Percentiles rank a stretch among this genome's conserved stretches.
These are phyloP conservation scores for Sebastes elongatus DNA, from an alignment of 2,797 vertebrate genomes.

Conservation along the genomic window DNA sequence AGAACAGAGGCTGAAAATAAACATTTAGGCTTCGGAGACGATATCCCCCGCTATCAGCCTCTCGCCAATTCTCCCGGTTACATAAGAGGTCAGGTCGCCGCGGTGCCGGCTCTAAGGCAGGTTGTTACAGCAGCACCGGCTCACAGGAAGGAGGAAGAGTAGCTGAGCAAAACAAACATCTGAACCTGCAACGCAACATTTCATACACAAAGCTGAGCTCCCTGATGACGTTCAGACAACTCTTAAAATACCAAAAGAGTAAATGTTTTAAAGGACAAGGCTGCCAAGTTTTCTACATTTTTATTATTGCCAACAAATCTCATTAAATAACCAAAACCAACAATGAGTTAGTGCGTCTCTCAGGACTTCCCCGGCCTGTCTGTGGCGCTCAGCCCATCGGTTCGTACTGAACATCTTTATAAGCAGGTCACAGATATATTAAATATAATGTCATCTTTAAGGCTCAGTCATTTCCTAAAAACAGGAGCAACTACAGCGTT, in stretches of 20 bases:
- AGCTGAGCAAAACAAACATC: slow-evolving; percentile 18
- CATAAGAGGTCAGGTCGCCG: slow-evolving; percentile 51
- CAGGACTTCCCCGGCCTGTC: too few species aligned
- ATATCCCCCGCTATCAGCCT: slow-evolving; percentile 40
- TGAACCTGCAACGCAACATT: not conserved
- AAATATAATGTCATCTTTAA: not conserved
- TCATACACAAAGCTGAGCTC: not conserved
- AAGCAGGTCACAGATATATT: not conserved
- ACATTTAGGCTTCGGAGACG: slow-evolving; percentile 59
- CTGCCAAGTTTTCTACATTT: not conserved
- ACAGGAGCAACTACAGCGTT: not conserved
- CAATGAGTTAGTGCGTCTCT: not conserved
- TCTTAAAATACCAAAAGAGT: not conserved
- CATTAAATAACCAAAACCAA: not conserved
- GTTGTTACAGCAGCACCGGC: slow-evolving; percentile 7
- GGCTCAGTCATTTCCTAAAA: not conserved
- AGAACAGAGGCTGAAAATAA: slow-evolving; percentile 66
- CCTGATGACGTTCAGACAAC: not conserved
- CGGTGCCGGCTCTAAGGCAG: slow-evolving; percentile 25
- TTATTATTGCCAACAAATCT: not conserved
- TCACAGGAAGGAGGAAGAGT: not conserved
- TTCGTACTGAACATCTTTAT: not conserved
- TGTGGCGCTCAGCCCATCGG: too few species aligned
- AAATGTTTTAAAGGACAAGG: not conserved
- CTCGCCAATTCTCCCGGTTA: slow-evolving; percentile 50